Base-by-base conservation (phyloP, 2,797 vertebrate genomes). In the Fratercula arctica region DNA sequence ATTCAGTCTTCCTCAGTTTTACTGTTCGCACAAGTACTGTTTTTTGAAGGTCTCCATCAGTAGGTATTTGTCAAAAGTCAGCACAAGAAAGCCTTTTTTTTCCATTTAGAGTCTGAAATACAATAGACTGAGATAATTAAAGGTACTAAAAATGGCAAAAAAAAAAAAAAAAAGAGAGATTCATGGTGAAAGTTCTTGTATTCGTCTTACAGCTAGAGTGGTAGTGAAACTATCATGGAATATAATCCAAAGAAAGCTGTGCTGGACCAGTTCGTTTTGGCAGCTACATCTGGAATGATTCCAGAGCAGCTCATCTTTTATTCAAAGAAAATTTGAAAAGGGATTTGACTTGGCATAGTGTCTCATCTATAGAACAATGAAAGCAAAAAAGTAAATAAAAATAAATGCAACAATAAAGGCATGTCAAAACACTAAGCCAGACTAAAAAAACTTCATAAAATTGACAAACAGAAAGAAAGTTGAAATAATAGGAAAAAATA, bases 241-340 rank as follows among this genome's bases (percentile, higher is more conserved):
- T 76, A 80, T 35, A 72, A 96, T 92, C 90, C 92, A 84, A 54
- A 77, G 83, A 77, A 85, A 81, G 46, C 72, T 83, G 31, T 63
- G 56, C 89, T 94, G 89, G 73, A 96, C 87, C 77, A 45, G 64
- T 85, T 96, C 50, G 46, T 70, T 87, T 90, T 97, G 92, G 93
- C 95, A 95, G 81, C 92, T 86, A 61, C 60, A 33, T 91, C 89
- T 97, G 96, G 96, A 97, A 33, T 17, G 23, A 82, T 86, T 97
- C 96, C 97, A 96, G 87, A 89, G 73, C 67, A 95, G 64, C 93
- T 97, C 90, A 96, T 97, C 89, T 97, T 97, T 97, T 97, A 97
- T 96, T 97, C 93, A 96, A 92, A 88, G 81, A 59, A 93, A 95
- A 96, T 91, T 88, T 95, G 89, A 96, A 95, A 94, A 95, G 84